Conservation (phyloP, 2,888 invertebrate species). For the Hipparchia semele region DNA sequence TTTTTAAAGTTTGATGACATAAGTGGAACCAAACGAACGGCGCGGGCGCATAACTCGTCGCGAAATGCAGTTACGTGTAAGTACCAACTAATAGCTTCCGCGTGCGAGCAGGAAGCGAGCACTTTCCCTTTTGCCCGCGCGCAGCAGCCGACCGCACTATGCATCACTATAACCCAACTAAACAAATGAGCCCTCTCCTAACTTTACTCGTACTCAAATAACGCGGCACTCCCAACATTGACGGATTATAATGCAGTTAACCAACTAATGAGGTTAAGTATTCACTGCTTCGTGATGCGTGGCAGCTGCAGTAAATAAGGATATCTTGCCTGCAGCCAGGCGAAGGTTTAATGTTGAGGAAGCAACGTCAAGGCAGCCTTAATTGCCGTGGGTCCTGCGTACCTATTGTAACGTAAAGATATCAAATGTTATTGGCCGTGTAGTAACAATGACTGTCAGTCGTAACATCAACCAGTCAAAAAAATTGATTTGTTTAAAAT, state of each 20-base stretch:
- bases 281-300: slow-evolving; percentile 65
- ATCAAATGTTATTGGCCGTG: slow-evolving; percentile 50
- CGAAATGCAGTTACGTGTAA: slow-evolving; percentile 71
- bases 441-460: slow-evolving; percentile 51
- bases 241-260: slow-evolving; percentile 72
- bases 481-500: slow-evolving; percentile 52
- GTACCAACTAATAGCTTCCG: slow-evolving; percentile 72
- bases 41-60: slow-evolving; percentile 45
- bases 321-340: slow-evolving; percentile 21
- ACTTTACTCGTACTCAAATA: slow-evolving; percentile 37
- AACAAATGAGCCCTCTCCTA: slow-evolving; percentile 41
- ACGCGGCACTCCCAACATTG: slow-evolving; percentile 47
- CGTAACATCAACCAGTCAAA: slow-evolving; percentile 49
- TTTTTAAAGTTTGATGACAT: slow-evolving; percentile 28
- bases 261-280: slow-evolving; percentile 77
- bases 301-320: slow-evolving; percentile 68
- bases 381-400: slow-evolving; percentile 19
- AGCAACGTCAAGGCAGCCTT: slow-evolving; percentile 30
- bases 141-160: slow-evolving; percentile 76
- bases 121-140: slow-evolving; percentile 82
- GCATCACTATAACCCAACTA: slow-evolving; percentile 67
- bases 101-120: slow-evolving; percentile 78
- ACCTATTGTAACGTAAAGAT: slow-evolving; percentile 36
- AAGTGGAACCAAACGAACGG: slow-evolving; percentile 38
- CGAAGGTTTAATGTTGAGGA: slow-evolving; percentile 28